Conservation (phyloP, 2,888 invertebrate species). For the Gasteruption jaculator region DNA sequence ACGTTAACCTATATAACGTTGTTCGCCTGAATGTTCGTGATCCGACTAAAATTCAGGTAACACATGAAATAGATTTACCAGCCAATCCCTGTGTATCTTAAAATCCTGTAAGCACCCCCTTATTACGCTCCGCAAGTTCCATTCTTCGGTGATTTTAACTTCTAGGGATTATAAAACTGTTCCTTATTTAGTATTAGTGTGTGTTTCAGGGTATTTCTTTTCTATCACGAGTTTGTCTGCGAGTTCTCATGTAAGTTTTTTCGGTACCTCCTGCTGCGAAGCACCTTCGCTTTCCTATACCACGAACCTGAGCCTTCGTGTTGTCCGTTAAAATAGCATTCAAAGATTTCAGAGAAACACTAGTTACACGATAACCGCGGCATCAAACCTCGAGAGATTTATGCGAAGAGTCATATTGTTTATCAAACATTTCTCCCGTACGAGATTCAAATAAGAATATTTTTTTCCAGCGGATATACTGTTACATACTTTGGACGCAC, state of each 20-base stretch:
- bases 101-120: slow-evolving; percentile 48
- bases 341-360: too few species aligned
- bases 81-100: slow-evolving; percentile 32
- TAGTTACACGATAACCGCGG: too few species aligned
- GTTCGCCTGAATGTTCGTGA: too few species aligned
- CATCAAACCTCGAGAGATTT: too few species aligned
- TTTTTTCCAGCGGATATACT: too few species aligned
- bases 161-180: slow-evolving; percentile 48
- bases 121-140: slow-evolving; percentile 45
- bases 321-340: too few species aligned
- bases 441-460: too few species aligned
- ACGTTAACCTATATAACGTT: too few species aligned
- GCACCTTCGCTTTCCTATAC: slow-evolving; percentile 19
- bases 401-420: too few species aligned
- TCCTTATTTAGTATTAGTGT: slow-evolving; percentile 38
- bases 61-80: slow-evolving; percentile 34
- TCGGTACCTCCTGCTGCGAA: slow-evolving; percentile 38
- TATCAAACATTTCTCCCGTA: too few species aligned
- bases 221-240: slow-evolving; percentile 18
- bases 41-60: slow-evolving; percentile 13
- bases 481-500: too few species aligned
- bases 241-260: slow-evolving; percentile 24
- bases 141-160: slow-evolving; percentile 48
- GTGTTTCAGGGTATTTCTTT: slow-evolving; percentile 28
- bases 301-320: too few species aligned